Base-by-base conservation (phyloP, 1,140 invertebrate species). In the Apolygus lucorum region DNA sequence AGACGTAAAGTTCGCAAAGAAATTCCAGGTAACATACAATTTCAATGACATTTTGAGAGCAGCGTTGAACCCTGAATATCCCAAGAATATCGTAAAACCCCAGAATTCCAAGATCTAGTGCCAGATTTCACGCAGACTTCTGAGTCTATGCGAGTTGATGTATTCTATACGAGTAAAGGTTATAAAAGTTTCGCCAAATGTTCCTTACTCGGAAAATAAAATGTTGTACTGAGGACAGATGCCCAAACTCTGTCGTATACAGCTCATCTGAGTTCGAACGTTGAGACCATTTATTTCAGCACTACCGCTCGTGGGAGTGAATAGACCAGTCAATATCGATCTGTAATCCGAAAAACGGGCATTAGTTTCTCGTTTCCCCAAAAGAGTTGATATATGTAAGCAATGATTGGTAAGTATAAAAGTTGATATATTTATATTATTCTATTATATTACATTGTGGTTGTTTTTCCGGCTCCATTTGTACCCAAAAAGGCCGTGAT, bases 181-280 rank as follows among this genome's bases (percentile, higher is more conserved):
- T n/a, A n/a, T n/a, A n/a, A n/a, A n/a, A n/a, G n/a, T n/a, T n/a
- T n/a, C n/a, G n/a, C n/a, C n/a, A n/a, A n/a, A n/a, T n/a, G n/a
- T n/a, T n/a, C n/a, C n/a, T n/a, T n/a, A n/a, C n/a, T n/a, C n/a
- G n/a, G n/a, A n/a, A n/a, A n/a, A n/a, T n/a, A n/a, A n/a, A n/a
- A 98, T 90, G 79, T 98, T 94, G 77, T 97, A 93, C 78, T 99
- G 96, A 8, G 95, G 96, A 79, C 96, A 99, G 28, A 91, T 78
- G 2, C 90, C 90, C 1, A 92, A 79, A 77, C 84, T 84, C 11
- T 80, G 79, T 68, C 87, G 79, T 68, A 82, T 78, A 24, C 24
- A 72, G 1, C 78, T 74, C 63, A 84, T 81, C 68, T 85, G 77
- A 34, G 76, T 82, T 24, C 78, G 73, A 34, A 90, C 84, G 75